phyloP scores from a whole-genome alignment of 2,888 invertebrate species.

The Papilio protenor region DNA sequence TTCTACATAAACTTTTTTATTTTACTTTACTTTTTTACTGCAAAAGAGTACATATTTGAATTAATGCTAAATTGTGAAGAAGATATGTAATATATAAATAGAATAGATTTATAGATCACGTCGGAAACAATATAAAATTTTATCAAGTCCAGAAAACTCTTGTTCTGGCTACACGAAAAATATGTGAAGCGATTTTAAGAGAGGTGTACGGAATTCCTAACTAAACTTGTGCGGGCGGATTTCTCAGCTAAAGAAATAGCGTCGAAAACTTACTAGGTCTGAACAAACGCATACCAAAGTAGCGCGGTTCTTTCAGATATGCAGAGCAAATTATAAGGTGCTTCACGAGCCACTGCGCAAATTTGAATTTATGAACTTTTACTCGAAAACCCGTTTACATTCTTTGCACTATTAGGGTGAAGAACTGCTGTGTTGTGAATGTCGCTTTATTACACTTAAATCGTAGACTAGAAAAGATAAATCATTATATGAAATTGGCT shows the following conservation, averaged over 20 bases:
- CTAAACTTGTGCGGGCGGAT: constrained; percentile 72
- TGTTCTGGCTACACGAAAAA: constrained; percentile 69
- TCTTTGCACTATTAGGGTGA: constrained; percentile 58
- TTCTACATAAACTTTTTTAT: not conserved
- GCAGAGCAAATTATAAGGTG: constrained; percentile 67
- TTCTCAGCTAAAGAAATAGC: constrained; percentile 71
- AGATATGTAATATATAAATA: constrained; percentile 6
- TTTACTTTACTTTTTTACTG: not conserved
- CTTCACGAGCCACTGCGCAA: constrained; percentile 57
- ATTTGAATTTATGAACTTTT: constrained; percentile 69
- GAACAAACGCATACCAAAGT: constrained; percentile 60
- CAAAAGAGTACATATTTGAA: not conserved
- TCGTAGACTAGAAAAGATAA: not conserved
- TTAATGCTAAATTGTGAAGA: not conserved
- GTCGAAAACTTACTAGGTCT: constrained; percentile 63
- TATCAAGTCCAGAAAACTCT: constrained; percentile 64
- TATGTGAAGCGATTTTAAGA: constrained; percentile 72
- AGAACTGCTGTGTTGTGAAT: constrained; percentile 45
- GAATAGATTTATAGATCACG: constrained; percentile 46
- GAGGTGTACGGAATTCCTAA: constrained; percentile 75
- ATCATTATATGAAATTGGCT: not conserved
- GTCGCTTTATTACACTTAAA: constrained; percentile 3
- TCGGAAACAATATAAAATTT: constrained; percentile 56
- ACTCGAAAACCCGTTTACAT: constrained; percentile 63
- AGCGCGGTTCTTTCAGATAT: constrained; percentile 62